Base-by-base conservation (phyloP, 2,888 invertebrate genomes). In the Ferrisia virgata region DNA sequence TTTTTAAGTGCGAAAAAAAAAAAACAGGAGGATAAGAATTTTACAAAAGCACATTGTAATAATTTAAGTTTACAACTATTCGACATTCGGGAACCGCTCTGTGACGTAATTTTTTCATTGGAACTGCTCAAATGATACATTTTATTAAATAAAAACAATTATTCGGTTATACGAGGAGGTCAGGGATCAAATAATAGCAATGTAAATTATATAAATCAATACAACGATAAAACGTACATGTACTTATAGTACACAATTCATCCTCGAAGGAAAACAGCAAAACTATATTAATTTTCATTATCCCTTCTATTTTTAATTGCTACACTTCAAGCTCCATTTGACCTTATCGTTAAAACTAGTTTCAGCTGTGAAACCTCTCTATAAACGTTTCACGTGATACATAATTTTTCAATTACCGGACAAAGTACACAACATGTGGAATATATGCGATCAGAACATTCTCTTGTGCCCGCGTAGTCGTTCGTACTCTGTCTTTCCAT, bases 241-340 rank as follows among this genome's bases (percentile, higher is more conserved):
- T n/a, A n/a, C n/a, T n/a, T n/a, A n/a, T n/a, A n/a, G n/a, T n/a
- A n/a, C 18, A 18, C 2, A 53, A 53, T 9, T 53, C 22, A 53
- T 53, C 53, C 53, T 53, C 53, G 13, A 22, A 22, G 22, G 53
- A 53, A 22, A 33, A 69, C 69, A 69, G 31, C 69, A 31, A 69
- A 69, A 69, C 28, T 33, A 31, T 69, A 53, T 53, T 53, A 69
- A 69, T 69, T 69, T 69, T 69, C 31, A 69, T 69, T 53, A 53
- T 53, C 28, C 69, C 31, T 69, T 69, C 31, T 69, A 69, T 69
- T 53, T 33, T 28, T 69, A 69, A 69, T 69, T 69, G 31, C 28
- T 31, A 69, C 31, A 69, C 6, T 69, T 69, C 31, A 28, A 69
- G 69, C 69, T 31, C n/a, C 69, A 69, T 69, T 69, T 69, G 69